Conservation (phyloP, 2,888 invertebrate genomes). For the Augochlorella aurata region DNA sequence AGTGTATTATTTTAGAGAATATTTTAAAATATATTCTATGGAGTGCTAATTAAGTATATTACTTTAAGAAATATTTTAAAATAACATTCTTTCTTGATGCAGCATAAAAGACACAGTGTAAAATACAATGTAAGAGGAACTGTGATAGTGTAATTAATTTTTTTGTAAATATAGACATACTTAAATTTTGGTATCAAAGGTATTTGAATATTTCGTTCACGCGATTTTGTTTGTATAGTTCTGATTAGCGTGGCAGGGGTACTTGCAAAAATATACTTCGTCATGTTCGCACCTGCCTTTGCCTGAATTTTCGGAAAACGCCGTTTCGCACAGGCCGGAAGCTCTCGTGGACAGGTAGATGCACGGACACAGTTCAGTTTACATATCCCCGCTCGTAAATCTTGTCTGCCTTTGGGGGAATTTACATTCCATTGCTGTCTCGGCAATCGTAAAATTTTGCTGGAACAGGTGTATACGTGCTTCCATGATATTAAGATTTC, state of each 20-base stretch:
- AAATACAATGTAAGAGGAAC: too few relatives aligned
- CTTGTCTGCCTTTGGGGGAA: conserved; percentile 56
- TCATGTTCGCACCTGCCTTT: conserved; percentile 37
- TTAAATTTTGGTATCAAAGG: not conserved
- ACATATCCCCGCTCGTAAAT: conserved; percentile 55
- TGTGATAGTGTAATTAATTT: too few relatives aligned
- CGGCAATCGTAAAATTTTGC: conserved; percentile 51
- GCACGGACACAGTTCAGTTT: conserved; percentile 34
- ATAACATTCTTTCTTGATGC: too few relatives aligned
- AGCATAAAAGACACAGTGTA: too few relatives aligned
- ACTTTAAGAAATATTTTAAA: too few relatives aligned
- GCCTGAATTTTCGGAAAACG: conserved; percentile 42
- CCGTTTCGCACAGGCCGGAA: conserved; percentile 6
- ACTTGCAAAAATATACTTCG: conserved; percentile 13
- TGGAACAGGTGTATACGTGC: conserved; percentile 51
- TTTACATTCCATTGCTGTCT: conserved; percentile 59
- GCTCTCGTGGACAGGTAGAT: conserved; percentile 45
- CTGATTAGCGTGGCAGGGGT: not conserved
- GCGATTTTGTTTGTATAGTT: not conserved
- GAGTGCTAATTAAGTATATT: too few relatives aligned
- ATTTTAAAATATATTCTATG: too few relatives aligned
- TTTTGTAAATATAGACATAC: too few relatives aligned
- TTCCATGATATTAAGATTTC: conserved; percentile 40
- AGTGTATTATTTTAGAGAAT: too few relatives aligned
- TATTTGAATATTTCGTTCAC: not conserved